Conservation (phyloP, 2,113 vertebrate species). For the Reinhardtius hippoglossoides region DNA sequence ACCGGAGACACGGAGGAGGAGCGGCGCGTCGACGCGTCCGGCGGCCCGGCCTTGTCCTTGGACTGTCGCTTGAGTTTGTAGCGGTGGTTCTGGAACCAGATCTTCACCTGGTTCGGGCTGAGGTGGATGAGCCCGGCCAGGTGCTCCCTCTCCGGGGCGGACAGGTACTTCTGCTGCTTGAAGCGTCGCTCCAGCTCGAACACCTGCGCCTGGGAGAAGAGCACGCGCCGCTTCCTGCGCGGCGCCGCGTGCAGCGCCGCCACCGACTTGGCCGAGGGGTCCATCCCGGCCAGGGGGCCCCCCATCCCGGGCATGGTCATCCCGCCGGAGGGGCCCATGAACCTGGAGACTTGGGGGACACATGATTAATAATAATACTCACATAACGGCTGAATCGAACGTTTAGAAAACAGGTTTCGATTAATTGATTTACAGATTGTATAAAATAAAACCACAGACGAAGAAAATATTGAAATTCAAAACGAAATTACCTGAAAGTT, state of each 20-base stretch:
- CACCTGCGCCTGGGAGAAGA: constrained; percentile 94
- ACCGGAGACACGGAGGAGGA: constrained; percentile 82
- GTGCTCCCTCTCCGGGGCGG: constrained; percentile 94
- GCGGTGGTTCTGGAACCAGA: constrained; percentile 98
- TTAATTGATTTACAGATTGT: no score
- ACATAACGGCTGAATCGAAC: no score
- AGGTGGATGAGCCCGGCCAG: constrained; percentile 93
- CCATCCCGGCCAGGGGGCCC: constrained; percentile 82
- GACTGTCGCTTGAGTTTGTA: constrained; percentile 97
- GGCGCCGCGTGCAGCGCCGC: constrained; percentile 87
- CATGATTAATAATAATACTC: neutral
- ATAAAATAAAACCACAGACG: no score
- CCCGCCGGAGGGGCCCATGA: constrained; percentile 89
- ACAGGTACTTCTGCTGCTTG: constrained; percentile 94
- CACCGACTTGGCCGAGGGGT: constrained; percentile 86
- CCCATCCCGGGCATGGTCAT: constrained; percentile 88
- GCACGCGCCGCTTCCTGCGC: constrained; percentile 91
- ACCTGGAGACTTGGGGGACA: constrained; percentile 88
- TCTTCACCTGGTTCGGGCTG: constrained; percentile 95
- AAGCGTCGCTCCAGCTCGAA: constrained; percentile 95
- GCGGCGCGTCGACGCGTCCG: constrained; percentile 80
- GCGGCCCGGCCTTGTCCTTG: constrained; percentile 89
- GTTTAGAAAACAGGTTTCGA: no score
- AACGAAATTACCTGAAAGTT: no score
- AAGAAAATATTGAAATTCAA: no score